phyloP scores from a whole-genome alignment of 2,888 invertebrate species.

The Girardia tigrina region DNA sequence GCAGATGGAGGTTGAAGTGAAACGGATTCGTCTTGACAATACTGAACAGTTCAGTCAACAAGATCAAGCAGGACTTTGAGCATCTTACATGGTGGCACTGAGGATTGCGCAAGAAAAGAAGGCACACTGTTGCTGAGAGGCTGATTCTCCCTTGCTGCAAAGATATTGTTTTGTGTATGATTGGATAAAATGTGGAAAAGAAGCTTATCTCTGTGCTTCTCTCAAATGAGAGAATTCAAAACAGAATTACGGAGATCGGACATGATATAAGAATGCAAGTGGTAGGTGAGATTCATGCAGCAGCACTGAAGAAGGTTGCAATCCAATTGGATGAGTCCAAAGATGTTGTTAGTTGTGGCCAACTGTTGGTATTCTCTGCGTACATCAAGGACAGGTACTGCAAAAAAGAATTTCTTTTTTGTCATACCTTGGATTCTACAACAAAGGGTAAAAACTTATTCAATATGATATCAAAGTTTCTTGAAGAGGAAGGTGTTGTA shows the following conservation, averaged over 20 bases:
- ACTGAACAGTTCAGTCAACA: not conserved
- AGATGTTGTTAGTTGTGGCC: not conserved
- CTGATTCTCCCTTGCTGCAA: not conserved
- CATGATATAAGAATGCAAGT: not conserved
- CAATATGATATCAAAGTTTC: not conserved
- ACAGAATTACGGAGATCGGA: too few species aligned
- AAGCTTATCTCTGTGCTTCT: not conserved
- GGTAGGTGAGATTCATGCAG: not conserved
- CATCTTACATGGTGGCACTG: not conserved
- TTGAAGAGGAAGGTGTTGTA: too few species aligned
- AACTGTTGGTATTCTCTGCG: not conserved
- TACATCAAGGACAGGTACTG: not conserved
- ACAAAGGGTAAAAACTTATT: not conserved
- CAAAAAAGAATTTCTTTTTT: not conserved
- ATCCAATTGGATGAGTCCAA: not conserved
- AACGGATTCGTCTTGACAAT: not conserved
- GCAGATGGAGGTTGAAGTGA: not conserved
- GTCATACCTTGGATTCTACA: not conserved
- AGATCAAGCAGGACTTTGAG: too few species aligned
- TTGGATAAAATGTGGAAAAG: not conserved
- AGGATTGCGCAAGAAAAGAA: not conserved
- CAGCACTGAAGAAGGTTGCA: not conserved
- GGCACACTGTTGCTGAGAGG: not conserved
- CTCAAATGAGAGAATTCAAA: too few species aligned
- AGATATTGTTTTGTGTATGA: not conserved